phyloP scores from a whole-genome alignment of 2,113 vertebrate genomes.

The Motacilla alba region DNA sequence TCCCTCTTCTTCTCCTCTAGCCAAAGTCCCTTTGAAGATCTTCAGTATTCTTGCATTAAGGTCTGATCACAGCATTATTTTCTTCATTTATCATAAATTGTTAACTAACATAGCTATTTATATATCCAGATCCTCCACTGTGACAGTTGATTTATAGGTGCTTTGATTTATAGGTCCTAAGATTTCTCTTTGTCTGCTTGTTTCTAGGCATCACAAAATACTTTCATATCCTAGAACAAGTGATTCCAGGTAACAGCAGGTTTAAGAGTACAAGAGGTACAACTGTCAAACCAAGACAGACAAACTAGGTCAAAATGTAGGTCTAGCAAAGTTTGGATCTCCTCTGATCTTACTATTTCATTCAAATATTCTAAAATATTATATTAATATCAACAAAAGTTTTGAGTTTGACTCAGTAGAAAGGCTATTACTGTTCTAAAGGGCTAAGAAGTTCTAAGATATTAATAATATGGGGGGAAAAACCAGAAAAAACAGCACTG shows the following conservation, averaged over 20 bases:
- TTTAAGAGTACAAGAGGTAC: neutral
- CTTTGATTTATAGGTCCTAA: neutral
- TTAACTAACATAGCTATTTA: neutral
- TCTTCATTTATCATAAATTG: neutral
- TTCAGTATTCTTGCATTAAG: neutral
- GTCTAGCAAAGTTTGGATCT: neutral
- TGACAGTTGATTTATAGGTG: neutral
- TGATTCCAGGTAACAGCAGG: neutral
- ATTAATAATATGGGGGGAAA: neutral
- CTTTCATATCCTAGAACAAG: neutral
- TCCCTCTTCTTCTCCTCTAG: neutral
- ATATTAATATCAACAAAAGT: neutral
- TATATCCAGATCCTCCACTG: neutral
- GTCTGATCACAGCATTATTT: neutral
- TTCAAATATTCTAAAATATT: neutral
- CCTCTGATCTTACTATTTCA: neutral
- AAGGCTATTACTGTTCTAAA: neutral
- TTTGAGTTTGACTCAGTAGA: neutral
- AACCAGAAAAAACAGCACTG: rapidly evolving
- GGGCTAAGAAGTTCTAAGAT: neutral
- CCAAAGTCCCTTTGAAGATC: neutral
- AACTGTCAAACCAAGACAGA: neutral
- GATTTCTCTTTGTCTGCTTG: neutral
- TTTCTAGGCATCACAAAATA: neutral
- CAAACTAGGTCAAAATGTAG: neutral